These are phyloP conservation scores for Meganola albula DNA, from an alignment of 2,888 invertebrate genomes.

Conservation along the genomic window DNA sequence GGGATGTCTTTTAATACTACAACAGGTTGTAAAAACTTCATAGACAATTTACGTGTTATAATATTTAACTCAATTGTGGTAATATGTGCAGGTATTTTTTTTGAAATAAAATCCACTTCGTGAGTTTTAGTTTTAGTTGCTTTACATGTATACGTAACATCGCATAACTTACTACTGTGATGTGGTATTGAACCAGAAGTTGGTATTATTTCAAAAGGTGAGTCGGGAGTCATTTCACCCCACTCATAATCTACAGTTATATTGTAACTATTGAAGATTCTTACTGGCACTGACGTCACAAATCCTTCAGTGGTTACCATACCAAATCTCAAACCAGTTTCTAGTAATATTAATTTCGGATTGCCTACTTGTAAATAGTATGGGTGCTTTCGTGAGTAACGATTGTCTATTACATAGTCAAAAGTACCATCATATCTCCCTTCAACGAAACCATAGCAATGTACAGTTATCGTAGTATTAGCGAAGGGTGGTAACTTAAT, in stretches of 20 bases:
- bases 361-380: conserved; percentile 48
- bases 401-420: conserved; percentile 50
- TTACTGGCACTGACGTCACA: conserved; percentile 54
- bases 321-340: conserved; percentile 61
- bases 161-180: conserved; percentile 54
- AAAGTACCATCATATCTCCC: conserved; percentile 46
- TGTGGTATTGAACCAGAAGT: conserved; percentile 44
- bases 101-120: conserved; percentile 50
- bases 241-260: conserved; percentile 49
- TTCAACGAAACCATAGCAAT: conserved; percentile 41
- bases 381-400: conserved; percentile 46
- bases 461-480: conserved; percentile 37
- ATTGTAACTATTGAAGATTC: conserved; percentile 57
- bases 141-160: conserved; percentile 49
- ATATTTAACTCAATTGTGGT: conserved; percentile 54
- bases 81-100: conserved; percentile 28
- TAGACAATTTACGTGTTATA: conserved; percentile 55
- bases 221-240: conserved; percentile 46
- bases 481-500: conserved; percentile 42
- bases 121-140: conserved; percentile 57
- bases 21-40: conserved; percentile 56
- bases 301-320: conserved; percentile 63
- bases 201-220: conserved; percentile 60
- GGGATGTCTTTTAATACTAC: conserved; percentile 61
- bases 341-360: conserved; percentile 46